phyloP scores from a whole-genome alignment of 2,888 invertebrate genomes.

The Mimumesa dahlbomi region DNA sequence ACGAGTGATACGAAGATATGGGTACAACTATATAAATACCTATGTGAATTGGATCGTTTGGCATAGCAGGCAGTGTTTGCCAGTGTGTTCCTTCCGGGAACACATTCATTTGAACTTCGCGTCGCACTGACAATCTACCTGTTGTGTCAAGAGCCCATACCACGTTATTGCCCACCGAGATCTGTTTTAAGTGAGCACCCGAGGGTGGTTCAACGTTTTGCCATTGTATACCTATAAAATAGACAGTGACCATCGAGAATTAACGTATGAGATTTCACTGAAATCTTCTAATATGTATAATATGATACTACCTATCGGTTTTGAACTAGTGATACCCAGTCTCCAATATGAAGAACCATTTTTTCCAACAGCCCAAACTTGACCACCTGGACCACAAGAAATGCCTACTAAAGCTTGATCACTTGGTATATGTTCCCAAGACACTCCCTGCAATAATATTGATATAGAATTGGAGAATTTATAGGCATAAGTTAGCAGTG shows the following conservation, averaged over 20 bases:
- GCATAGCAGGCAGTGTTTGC: conserved; percentile 86
- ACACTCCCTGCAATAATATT: conserved; percentile 86
- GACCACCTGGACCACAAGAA: conserved; percentile 85
- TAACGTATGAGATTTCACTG: no score
- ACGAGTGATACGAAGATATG: no score
- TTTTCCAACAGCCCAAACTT: conserved; percentile 92
- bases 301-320: conserved; percentile 84
- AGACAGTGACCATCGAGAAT: no score
- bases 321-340: conserved; percentile 86
- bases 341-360: conserved; percentile 93
- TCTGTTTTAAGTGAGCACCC: conserved; percentile 86
- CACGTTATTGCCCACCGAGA: conserved; percentile 87
- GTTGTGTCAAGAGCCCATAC: conserved; percentile 91
- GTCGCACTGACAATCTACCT: conserved; percentile 88
- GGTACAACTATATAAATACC: conserved; percentile 74
- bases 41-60: conserved; percentile 83
- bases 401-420: conserved; percentile 90
- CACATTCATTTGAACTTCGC: conserved; percentile 86
- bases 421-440: conserved; percentile 91
- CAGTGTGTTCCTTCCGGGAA: conserved; percentile 93
- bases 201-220: conserved; percentile 88
- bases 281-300: no score
- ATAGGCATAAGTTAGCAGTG: no score
- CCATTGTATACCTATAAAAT: conserved; percentile 85
- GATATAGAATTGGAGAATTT: no score